A percentile compares a stretch with the other conserved stretches of the same genome.
phyloP scores from a whole-genome alignment of 2,888 invertebrate species.

The Apamea epomidion region DNA sequence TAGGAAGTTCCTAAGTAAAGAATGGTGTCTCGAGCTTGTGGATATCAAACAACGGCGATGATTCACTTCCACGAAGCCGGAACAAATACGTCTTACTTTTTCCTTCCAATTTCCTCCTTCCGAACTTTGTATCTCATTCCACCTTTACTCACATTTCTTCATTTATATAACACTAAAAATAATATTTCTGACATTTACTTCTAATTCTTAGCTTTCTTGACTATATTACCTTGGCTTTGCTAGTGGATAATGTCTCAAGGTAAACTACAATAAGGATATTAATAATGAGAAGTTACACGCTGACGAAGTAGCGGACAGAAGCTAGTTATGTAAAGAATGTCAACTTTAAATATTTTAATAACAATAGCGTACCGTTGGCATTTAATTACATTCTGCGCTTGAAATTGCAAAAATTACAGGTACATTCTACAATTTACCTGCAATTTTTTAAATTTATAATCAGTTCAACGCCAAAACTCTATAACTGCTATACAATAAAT shows the following conservation, averaged over 20 bases:
- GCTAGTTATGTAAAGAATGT: background rate
- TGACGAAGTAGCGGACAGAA: no score
- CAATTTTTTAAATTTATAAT: background rate
- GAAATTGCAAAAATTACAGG: no score
- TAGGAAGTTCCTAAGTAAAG: conserved; percentile 8
- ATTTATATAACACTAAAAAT: background rate
- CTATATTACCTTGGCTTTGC: background rate
- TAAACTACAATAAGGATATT: background rate
- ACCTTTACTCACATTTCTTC: background rate
- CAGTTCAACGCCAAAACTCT: background rate
- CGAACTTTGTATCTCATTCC: background rate
- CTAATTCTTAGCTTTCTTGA: background rate
- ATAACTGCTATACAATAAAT: background rate
- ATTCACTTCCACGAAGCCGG: background rate
- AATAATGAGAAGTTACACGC: no score
- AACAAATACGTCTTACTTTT: conserved; percentile 25
- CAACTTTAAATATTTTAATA: background rate
- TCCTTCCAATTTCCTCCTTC: background rate
- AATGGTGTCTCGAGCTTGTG: conserved; percentile 7
- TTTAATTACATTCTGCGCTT: background rate
- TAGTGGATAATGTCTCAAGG: background rate
- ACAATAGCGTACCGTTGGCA: background rate
- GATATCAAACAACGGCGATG: conserved; percentile 5
- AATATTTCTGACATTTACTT: background rate
- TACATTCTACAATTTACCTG: no score